Evolutionary conservation across 2,113 vertebrate species (phyloP), one percentile per base, ranked within the genome.

Genomic region (Psephotus haematonotus): DNA sequence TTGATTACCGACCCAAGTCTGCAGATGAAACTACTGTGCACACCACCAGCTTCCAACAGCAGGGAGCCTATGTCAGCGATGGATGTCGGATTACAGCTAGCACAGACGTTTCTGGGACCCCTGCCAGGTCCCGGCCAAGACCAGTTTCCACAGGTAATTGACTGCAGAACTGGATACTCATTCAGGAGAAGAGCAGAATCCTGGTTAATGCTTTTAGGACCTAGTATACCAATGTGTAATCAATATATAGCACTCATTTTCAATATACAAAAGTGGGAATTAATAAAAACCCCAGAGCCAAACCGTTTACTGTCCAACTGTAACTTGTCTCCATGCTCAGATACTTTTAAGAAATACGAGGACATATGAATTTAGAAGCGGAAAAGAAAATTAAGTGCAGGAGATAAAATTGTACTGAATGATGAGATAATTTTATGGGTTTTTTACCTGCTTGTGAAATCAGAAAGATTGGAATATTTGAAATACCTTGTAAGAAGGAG

Each of bases 101-200:
- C 60, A 88, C 96, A 22, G 90, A 94, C 31, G 29, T 52, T 43
- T 18, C 85, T 74, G 91, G 84, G 22, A 93, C 90, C 60, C 94
- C 41, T 95, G 98, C 72, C 97, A 98, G 82, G 74, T 95, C 79
- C 88, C 93, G 98, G 47, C 98, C 98, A 2, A 98, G 99, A 91
- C 99, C 99, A 1, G 99, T 99, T 92, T 99, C 99, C 69, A 99
- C 99, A 98, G 99, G 99, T 99, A 97, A 97, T 62, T 39, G 8
- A 13, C 68, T 59, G 33, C n/a, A 95, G 69, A 82, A 67, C 24
- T 41, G 76, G 29, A 25, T 85, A 7, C 20, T 82, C 39, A 5
- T 67, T 70, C 39, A 77, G 46, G 47, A 75, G 69, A 91, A 69
- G 37, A 62, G 28, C 27, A 90, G 13, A 78, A 68, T 46, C 69